Conservation (phyloP, 2,888 invertebrate genomes). For the Meliscaeva auricollis region DNA sequence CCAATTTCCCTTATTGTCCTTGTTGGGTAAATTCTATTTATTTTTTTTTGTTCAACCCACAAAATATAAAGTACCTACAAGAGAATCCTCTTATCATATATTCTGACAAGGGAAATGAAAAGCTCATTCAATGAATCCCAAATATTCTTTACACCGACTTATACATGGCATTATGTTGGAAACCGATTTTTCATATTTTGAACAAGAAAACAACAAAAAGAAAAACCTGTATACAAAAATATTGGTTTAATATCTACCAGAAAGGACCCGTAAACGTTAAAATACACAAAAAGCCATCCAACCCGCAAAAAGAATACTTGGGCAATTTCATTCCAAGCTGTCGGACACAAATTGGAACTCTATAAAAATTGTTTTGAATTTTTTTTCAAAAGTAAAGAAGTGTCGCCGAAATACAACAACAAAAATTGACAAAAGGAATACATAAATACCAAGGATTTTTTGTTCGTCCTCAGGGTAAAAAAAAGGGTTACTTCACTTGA, state of each 20-base stretch:
- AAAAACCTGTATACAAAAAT: too few species aligned
- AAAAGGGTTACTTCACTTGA: conserved; percentile 43
- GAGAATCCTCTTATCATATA: conserved; percentile 35
- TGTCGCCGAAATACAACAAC: conserved; percentile 1
- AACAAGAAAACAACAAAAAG: conserved; percentile 3
- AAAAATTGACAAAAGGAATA: neutral
- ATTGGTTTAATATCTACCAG: conserved; percentile 21
- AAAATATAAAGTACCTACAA: neutral
- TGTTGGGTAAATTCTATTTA: neutral
- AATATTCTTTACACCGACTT: neutral
- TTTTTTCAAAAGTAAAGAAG: conserved; percentile 10
- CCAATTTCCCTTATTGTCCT: conserved; percentile 20
- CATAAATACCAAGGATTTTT: conserved; percentile 12
- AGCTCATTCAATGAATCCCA: conserved; percentile 30
- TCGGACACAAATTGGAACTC: conserved; percentile 62
- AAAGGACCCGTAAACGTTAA: conserved; percentile 22
- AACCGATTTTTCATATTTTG: conserved; percentile 27
- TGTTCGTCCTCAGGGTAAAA: neutral
- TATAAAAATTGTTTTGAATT: conserved; percentile 66
- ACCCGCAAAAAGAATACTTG: conserved; percentile 26
- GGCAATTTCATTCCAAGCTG: conserved; percentile 29
- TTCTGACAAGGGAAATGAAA: conserved; percentile 36
- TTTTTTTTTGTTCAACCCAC: neutral
- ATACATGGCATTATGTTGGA: conserved; percentile 7
- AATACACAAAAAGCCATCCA: conserved; percentile 7